Evolutionary conservation across 2,888 invertebrate species (phyloP).

Genomic region (Bursaphelenchus okinawaensis): DNA sequence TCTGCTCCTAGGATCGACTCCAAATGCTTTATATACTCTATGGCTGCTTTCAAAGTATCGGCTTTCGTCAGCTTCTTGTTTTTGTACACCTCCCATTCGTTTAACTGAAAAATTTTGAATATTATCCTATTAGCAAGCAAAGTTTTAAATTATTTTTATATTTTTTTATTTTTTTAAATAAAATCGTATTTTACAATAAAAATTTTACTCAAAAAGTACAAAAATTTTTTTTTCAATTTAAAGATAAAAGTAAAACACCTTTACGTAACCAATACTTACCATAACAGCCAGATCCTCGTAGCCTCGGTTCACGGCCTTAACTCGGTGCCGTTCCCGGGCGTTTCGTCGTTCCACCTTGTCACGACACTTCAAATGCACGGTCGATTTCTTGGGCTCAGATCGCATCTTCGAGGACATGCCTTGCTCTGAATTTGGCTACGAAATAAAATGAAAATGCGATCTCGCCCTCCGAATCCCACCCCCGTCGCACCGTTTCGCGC

Average conservation of each 20-base stretch:
- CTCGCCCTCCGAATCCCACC: background rate
- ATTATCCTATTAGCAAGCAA: background rate
- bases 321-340: conserved; percentile 33
- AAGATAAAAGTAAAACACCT: too few relatives aligned
- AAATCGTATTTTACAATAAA: background rate
- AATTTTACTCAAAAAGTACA: too few relatives aligned
- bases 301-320: conserved; percentile 30
- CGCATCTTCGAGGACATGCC: background rate
- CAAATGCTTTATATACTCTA: conserved; percentile 32
- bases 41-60: conserved; percentile 34
- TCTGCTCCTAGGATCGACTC: conserved; percentile 10
- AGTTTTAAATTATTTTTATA: background rate
- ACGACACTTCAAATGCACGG: conserved; percentile 23
- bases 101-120: conserved; percentile 12
- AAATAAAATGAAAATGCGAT: background rate
- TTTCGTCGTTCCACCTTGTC: conserved; percentile 39
- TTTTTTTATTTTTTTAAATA: background rate
- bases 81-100: conserved; percentile 26
- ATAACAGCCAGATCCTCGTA: conserved; percentile 26
- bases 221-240: too few relatives aligned
- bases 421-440: background rate
- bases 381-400: conserved; percentile 12
- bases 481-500: background rate
- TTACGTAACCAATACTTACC: too few relatives aligned
- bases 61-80: conserved; percentile 39